Conservation (phyloP, 2,113 vertebrate species). For the Alligator sinensis region DNA sequence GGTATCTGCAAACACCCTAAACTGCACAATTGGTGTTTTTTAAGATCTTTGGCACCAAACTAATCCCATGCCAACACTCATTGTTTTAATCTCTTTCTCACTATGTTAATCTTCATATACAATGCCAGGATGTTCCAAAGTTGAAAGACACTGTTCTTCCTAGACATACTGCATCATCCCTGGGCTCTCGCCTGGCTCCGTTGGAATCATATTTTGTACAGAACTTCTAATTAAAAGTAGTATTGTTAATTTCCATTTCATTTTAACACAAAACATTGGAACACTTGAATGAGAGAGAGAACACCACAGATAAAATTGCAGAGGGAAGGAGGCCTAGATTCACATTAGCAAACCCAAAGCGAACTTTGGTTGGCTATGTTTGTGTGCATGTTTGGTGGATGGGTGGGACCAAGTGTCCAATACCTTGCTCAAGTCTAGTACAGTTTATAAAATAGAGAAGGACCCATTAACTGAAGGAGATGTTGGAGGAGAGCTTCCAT, state of each 20-base stretch:
- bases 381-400: background rate
- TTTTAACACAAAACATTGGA: background rate
- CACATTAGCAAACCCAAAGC: background rate
- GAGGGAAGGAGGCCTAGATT: background rate
- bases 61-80: background rate
- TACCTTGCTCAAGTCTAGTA: background rate
- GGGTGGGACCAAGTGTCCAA: background rate
- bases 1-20: fast-evolving
- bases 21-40: background rate
- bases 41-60: background rate
- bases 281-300: background rate
- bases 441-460: background rate
- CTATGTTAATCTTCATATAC: background rate
- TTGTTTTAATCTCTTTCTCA: background rate
- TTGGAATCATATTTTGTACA: background rate
- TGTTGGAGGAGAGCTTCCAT: background rate
- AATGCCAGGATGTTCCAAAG: background rate
- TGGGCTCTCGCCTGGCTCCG: background rate
- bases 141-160: background rate
- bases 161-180: background rate
- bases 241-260: background rate
- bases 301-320: background rate
- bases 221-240: background rate
- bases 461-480: background rate
- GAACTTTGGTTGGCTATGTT: background rate